phyloP scores from a whole-genome alignment of 1,140 invertebrate genomes.

The Cydia strobilella region DNA sequence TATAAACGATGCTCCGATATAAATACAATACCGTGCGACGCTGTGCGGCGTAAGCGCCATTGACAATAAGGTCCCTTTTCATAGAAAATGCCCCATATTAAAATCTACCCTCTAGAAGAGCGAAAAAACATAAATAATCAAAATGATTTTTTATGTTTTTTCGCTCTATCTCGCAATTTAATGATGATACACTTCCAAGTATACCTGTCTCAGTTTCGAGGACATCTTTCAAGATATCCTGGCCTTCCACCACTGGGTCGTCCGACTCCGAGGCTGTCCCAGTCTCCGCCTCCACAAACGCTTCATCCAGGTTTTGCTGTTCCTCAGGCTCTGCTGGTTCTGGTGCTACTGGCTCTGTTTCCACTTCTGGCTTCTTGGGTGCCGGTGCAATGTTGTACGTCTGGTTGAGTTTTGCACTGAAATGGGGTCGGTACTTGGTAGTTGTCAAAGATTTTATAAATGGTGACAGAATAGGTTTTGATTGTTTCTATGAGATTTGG shows the following conservation, averaged over 20 bases:
- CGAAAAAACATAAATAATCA: not conserved
- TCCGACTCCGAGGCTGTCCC: not conserved
- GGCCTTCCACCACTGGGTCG: not conserved
- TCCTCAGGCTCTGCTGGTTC: not conserved
- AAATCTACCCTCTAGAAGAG: not conserved
- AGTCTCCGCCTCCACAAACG: constrained; percentile 2
- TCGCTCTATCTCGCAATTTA: too few species aligned
- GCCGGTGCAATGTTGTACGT: not conserved
- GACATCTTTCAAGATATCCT: not conserved
- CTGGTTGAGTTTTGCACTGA: constrained; percentile 3
- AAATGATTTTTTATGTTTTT: too few species aligned
- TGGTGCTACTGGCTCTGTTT: not conserved
- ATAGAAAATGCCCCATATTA: too few species aligned
- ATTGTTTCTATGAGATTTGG: too few species aligned
- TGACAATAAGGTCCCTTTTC: too few species aligned
- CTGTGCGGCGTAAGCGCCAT: too few species aligned
- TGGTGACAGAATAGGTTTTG: not conserved
- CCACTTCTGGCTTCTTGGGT: not conserved
- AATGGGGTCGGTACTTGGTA: not conserved
- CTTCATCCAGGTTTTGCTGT: not conserved
- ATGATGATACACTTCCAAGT: not conserved
- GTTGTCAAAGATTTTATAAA: not conserved
- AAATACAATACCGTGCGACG: too few species aligned
- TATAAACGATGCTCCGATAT: too few species aligned
- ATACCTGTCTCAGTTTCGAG: not conserved